phyloP scores from a whole-genome alignment of 2,797 vertebrate genomes.

The Xenops minutus region DNA sequence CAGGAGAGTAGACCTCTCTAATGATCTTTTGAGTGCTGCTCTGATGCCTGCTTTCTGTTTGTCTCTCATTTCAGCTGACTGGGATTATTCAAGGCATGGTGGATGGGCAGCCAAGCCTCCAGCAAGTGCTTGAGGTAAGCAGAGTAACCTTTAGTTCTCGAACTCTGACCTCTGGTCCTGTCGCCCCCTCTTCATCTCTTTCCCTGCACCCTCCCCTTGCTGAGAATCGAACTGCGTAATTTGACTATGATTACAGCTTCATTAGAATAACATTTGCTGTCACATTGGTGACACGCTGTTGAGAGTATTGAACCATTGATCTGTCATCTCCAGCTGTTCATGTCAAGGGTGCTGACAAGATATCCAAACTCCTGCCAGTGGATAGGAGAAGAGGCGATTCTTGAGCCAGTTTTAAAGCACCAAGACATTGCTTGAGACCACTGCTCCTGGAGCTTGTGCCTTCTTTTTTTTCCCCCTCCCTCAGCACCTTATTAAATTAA shows the following conservation, averaged over 20 bases:
- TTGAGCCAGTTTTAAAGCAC: conserved; percentile 42
- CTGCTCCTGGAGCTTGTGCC: not conserved
- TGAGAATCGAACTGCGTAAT: conserved; percentile 80
- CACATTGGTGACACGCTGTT: conserved; percentile 74
- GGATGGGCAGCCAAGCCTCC: conserved; percentile 82
- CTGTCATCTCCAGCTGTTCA: conserved; percentile 83
- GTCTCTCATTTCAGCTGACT: conserved; percentile 77
- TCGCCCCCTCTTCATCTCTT: conserved; percentile 41
- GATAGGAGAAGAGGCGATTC: conserved; percentile 36
- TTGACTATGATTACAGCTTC: conserved; percentile 86
- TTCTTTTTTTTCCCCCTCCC: not conserved
- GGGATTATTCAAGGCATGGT: conserved; percentile 86
- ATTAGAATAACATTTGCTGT: conserved; percentile 83
- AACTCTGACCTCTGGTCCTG: conserved; percentile 74
- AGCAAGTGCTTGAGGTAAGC: conserved; percentile 84
- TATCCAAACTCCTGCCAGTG: conserved; percentile 63
- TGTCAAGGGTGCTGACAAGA: conserved; percentile 78
- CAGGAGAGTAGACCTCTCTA: conserved; percentile 9
- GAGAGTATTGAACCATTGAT: conserved; percentile 85
- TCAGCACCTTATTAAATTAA: conserved; percentile 37
- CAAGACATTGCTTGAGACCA: not conserved
- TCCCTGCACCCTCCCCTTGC: conserved; percentile 50
- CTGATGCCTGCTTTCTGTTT: conserved; percentile 59
- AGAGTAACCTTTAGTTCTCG: conserved; percentile 73
- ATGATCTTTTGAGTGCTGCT: not conserved